These are phyloP conservation scores for Tachyglossus aculeatus DNA, from an alignment of 2,797 vertebrate species.

Conservation along the genomic window DNA sequence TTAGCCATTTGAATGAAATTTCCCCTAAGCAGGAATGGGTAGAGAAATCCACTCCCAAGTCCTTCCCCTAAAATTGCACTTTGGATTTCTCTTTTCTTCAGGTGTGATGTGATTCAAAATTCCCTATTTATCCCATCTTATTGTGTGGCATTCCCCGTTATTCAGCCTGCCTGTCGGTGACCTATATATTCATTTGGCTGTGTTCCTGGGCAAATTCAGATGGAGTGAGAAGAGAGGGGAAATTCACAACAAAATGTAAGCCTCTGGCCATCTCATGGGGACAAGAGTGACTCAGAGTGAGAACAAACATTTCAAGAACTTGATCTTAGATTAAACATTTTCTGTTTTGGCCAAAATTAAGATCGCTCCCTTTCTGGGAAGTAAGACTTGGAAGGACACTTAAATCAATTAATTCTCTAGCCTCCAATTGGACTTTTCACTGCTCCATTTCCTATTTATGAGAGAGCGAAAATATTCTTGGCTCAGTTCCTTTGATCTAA, in stretches of 20 bases:
- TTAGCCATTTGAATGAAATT: conserved; percentile 44
- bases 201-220: conserved; percentile 28
- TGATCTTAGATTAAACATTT: conserved; percentile 14
- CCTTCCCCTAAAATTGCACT: conserved; percentile 18
- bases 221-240: not conserved
- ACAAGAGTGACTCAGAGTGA: not conserved
- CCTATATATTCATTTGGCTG: conserved; percentile 25
- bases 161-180: conserved; percentile 8
- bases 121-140: conserved; percentile 44
- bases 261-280: not conserved
- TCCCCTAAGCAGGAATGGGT: conserved; percentile 40
- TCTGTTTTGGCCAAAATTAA: conserved; percentile 12
- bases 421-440: conserved; percentile 37
- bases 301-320: conserved; percentile 14
- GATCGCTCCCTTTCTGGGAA: no score
- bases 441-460: conserved; percentile 40
- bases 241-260: conserved; percentile 5
- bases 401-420: conserved; percentile 13
- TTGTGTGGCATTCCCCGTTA: no score
- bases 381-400: conserved; percentile 23
- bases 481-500: conserved; percentile 21
- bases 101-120: conserved; percentile 43
- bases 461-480: conserved; percentile 60
- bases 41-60: conserved; percentile 25
- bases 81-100: conserved; percentile 29